These are phyloP conservation scores for Ellobius talpinus DNA, from an alignment of 2,113 vertebrate genomes.

Conservation along the genomic window DNA sequence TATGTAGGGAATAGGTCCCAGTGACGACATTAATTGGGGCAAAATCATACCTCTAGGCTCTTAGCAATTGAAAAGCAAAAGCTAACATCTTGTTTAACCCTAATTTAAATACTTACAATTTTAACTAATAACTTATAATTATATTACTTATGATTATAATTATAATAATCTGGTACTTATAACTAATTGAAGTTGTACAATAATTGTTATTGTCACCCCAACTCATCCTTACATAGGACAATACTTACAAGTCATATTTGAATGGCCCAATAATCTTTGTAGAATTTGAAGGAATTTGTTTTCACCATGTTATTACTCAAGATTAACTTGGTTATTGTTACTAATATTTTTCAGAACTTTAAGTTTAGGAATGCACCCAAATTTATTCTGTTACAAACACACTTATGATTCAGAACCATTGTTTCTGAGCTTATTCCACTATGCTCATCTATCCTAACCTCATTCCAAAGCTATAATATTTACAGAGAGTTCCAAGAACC, in stretches of 20 bases:
- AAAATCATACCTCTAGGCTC: not conserved
- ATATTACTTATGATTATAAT: too few species aligned
- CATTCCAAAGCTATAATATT: not conserved
- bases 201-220: not conserved
- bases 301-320: not conserved
- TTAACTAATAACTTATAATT: too few species aligned
- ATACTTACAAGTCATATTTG: not conserved
- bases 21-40: not conserved
- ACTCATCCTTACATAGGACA: slow-evolving; percentile 16
- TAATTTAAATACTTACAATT: not conserved
- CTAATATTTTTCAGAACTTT: not conserved
- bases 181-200: not conserved
- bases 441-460: not conserved
- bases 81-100: not conserved
- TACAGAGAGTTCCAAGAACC: not conserved
- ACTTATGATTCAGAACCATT: not conserved
- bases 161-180: too few species aligned
- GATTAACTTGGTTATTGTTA: slow-evolving; percentile 19
- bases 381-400: slow-evolving; percentile 15
- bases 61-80: slow-evolving; percentile 9
- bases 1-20: not conserved
- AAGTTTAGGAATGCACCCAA: not conserved
- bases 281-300: not conserved
- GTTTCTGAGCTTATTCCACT: slow-evolving; percentile 13
- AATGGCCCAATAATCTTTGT: not conserved